Conservation (phyloP, 2,797 vertebrate genomes). For the Sorex maritimensis region DNA sequence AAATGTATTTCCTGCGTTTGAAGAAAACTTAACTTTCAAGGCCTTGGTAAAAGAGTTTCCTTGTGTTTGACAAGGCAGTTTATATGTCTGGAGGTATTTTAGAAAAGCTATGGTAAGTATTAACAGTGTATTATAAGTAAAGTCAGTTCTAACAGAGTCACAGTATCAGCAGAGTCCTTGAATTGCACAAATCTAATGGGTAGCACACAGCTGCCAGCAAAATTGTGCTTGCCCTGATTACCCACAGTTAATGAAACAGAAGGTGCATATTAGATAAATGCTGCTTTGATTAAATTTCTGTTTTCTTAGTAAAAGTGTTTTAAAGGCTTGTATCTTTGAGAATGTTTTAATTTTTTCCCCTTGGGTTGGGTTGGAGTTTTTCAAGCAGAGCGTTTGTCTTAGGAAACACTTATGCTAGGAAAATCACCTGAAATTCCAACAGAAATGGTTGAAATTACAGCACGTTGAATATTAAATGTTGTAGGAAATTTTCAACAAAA, state of each 20-base stretch:
- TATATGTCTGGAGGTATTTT: constrained; percentile 15
- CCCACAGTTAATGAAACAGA: background rate
- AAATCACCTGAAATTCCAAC: background rate
- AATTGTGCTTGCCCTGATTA: background rate
- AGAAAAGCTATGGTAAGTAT: constrained; percentile 31
- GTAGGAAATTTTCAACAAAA: background rate
- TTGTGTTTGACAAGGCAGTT: background rate
- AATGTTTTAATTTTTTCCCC: constrained; percentile 44
- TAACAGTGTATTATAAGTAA: constrained; percentile 17
- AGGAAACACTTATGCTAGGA: background rate
- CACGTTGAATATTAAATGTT: background rate
- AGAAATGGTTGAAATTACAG: constrained; percentile 3
- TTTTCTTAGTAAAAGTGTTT: constrained; percentile 64
- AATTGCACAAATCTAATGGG: background rate
- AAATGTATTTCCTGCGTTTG: background rate
- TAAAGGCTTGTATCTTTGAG: constrained; percentile 30
- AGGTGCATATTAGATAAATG: constrained; percentile 59
- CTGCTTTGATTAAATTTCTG: constrained; percentile 71
- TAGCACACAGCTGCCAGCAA: background rate
- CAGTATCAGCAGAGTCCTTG: background rate
- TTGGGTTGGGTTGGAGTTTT: constrained; percentile 49
- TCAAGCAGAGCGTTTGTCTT: background rate
- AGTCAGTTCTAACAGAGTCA: constrained; percentile 35
- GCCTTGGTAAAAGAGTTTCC: background rate
- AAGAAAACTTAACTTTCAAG: constrained; percentile 60